Conservation (phyloP, 2,888 invertebrate genomes). For the Troilus luridus region DNA sequence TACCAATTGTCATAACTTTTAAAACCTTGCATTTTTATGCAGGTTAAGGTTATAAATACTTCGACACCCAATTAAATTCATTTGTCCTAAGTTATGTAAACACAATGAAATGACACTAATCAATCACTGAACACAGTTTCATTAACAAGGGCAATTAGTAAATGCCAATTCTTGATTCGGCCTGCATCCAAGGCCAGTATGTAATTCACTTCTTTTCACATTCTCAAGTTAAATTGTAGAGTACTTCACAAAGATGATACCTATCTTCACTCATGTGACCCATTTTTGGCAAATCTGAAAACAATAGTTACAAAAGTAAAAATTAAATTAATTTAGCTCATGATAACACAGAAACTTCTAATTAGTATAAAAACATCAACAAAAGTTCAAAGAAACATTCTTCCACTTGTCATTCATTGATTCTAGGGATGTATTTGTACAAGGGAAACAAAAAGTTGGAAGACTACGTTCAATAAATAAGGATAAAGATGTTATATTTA, state of each 20-base stretch:
- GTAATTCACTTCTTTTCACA: conserved; percentile 58
- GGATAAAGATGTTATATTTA: conserved; percentile 37
- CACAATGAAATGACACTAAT: conserved; percentile 33
- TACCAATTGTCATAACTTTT: conserved; percentile 59
- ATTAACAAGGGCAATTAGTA: neutral
- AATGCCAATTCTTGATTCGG: conserved; percentile 55
- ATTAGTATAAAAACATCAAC: neutral
- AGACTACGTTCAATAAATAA: conserved; percentile 5
- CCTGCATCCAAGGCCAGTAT: conserved; percentile 59
- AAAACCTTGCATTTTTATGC: conserved; percentile 60
- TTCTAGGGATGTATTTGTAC: conserved; percentile 52
- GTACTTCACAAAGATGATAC: conserved; percentile 58
- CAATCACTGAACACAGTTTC: conserved; percentile 50
- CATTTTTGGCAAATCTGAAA: conserved; percentile 63
- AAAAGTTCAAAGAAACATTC: conserved; percentile 48
- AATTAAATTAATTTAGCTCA: neutral
- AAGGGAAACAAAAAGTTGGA: conserved; percentile 29
- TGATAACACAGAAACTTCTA: neutral
- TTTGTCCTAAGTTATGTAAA: conserved; percentile 34
- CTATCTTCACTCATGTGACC: conserved; percentile 62
- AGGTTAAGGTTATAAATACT: conserved; percentile 51
- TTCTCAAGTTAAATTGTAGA: conserved; percentile 59
- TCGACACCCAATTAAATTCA: conserved; percentile 52
- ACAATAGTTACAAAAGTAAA: conserved; percentile 54
- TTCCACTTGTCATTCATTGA: conserved; percentile 64